phyloP scores from a whole-genome alignment of 2,888 invertebrate species.

The Halocaridina rubra region DNA sequence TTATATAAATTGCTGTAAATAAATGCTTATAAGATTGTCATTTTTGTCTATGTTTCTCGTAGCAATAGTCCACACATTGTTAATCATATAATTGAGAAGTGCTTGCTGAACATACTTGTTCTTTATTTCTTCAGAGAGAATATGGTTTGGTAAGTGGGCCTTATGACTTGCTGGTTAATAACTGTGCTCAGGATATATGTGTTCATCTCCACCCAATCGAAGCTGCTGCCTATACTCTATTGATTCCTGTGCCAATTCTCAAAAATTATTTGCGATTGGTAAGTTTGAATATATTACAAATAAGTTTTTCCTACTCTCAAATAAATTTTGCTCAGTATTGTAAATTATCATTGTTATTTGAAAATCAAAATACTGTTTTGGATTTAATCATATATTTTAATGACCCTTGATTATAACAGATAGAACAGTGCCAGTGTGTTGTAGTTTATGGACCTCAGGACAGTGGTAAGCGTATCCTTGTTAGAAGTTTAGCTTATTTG shows the following conservation, averaged over 20 bases:
- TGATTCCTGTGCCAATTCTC: constrained; percentile 43
- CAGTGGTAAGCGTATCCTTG: constrained; percentile 53
- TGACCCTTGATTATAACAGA: too few relatives aligned
- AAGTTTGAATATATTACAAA: not conserved
- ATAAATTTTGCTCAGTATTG: not conserved
- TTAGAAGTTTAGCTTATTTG: constrained; percentile 31
- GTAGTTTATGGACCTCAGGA: constrained; percentile 54
- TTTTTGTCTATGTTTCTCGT: too few relatives aligned
- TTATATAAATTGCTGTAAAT: too few relatives aligned
- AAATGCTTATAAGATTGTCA: too few relatives aligned
- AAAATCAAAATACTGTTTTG: too few relatives aligned
- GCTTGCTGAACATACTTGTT: not conserved
- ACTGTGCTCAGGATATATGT: constrained; percentile 38
- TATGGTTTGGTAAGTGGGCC: constrained; percentile 56
- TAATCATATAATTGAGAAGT: too few relatives aligned
- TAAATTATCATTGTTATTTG: not conserved
- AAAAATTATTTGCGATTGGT: constrained; percentile 56
- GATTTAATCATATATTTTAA: too few relatives aligned
- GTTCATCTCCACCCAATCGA: constrained; percentile 39
- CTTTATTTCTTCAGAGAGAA: constrained; percentile 31
- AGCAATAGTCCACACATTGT: too few relatives aligned
- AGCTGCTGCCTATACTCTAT: constrained; percentile 49
- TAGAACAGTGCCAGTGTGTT: constrained; percentile 59
- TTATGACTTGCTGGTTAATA: constrained; percentile 49
- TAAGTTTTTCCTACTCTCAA: not conserved